Conservation (phyloP, 2,888 invertebrate species). For the Petrolisthes manimaculis region DNA sequence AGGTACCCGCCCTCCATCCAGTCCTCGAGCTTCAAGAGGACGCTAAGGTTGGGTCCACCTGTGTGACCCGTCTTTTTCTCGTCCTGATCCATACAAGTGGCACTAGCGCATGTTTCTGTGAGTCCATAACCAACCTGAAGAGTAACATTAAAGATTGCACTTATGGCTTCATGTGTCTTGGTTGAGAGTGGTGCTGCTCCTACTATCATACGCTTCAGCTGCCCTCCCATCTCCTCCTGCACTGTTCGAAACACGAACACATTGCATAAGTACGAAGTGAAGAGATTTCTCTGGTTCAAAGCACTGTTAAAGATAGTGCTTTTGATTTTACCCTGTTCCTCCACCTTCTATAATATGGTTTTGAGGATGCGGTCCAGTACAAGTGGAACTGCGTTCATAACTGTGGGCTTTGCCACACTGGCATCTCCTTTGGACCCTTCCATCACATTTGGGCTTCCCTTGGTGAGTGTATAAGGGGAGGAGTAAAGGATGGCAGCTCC, state of each 20-base stretch:
- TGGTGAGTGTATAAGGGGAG: conserved; percentile 91
- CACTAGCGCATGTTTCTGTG: conserved; percentile 96
- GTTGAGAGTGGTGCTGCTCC: conserved; percentile 97
- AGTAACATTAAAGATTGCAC: conserved; percentile 89
- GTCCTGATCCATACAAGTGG: conserved; percentile 72
- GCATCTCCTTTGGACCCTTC: conserved; percentile 95
- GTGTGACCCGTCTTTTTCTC: conserved; percentile 86
- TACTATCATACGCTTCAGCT: conserved; percentile 86
- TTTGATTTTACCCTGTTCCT: conserved; percentile 82
- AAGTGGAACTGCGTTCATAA: conserved; percentile 95
- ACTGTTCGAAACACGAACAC: conserved; percentile 76
- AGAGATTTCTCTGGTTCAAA: conserved; percentile 47
- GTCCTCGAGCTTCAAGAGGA: conserved; percentile 86
- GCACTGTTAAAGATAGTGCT: conserved; percentile 93
- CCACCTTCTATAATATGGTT: conserved; percentile 94
- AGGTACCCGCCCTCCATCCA: conserved; percentile 96
- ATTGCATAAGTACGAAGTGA: conserved; percentile 41
- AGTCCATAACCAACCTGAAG: conserved; percentile 96
- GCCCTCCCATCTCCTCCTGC: conserved; percentile 86
- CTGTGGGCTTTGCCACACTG: conserved; percentile 88
- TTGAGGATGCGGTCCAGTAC: conserved; percentile 98
- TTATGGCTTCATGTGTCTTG: conserved; percentile 94
- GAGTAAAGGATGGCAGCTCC: conserved; percentile 97
- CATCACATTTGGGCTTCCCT: conserved; percentile 94
- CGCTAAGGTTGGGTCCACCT: conserved; percentile 87